phyloP scores from a whole-genome alignment of 1,140 invertebrate genomes.

The Lineus longissimus region DNA sequence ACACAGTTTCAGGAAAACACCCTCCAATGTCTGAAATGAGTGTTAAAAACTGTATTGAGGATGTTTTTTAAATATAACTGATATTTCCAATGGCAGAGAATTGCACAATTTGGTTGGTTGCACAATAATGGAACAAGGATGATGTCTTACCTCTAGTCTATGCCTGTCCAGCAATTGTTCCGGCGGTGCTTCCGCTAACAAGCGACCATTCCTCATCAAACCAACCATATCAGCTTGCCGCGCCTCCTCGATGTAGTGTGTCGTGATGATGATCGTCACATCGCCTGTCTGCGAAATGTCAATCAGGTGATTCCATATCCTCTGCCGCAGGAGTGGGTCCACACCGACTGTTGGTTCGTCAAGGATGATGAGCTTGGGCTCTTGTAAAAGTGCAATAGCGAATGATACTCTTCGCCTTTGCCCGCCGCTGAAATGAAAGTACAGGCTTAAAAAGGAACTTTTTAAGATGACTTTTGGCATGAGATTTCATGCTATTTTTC shows the following conservation, averaged over 20 bases:
- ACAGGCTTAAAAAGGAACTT: no score
- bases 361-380: conserved; percentile 86
- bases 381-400: conserved; percentile 86
- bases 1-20: conserved; percentile 90
- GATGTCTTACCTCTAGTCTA: not conserved
- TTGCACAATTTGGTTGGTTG: no score
- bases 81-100: not conserved
- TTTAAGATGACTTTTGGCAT: no score
- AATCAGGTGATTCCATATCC: conserved; percentile 88
- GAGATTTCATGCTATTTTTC: no score
- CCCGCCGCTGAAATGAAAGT: conserved; percentile 78
- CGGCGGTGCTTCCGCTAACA: conserved; percentile 89
- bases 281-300: conserved; percentile 73
- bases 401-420: conserved; percentile 89
- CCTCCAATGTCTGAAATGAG: conserved; percentile 83
- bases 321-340: conserved; percentile 83
- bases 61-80: not conserved
- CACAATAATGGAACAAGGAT: not conserved
- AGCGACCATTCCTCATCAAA: conserved; percentile 84
- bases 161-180: no score
- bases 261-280: conserved; percentile 89
- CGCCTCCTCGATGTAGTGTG: conserved; percentile 91
- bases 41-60: no score
- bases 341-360: conserved; percentile 94
- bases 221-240: conserved; percentile 79